Evolutionary conservation across 2,888 invertebrate genomes (phyloP).

Genomic region (Cerceris ruficornis): DNA sequence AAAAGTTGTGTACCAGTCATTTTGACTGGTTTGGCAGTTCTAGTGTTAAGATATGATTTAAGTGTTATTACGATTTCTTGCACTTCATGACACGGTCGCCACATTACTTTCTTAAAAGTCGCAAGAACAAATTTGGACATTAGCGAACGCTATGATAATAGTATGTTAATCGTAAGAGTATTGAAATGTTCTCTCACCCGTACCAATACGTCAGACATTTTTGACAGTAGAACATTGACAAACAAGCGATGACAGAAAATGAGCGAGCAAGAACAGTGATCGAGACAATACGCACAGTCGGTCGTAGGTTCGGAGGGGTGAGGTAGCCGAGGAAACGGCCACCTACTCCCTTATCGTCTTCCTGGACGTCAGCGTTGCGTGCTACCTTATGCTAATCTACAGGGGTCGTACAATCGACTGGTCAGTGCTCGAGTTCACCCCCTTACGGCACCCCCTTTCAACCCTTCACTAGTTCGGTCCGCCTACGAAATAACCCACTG

Average conservation of each 20-base stretch:
- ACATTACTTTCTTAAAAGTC: too few species aligned
- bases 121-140: too few species aligned
- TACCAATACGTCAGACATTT: too few species aligned
- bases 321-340: constrained; percentile 65
- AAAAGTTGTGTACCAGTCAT: too few species aligned
- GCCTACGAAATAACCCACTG: constrained; percentile 35
- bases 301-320: constrained; percentile 59
- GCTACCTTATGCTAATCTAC: constrained; percentile 79
- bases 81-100: too few species aligned
- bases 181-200: too few species aligned
- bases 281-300: constrained; percentile 52
- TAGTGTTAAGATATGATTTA: too few species aligned
- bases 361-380: constrained; percentile 78
- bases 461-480: constrained; percentile 44
- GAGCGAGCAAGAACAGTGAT: constrained; percentile 32
- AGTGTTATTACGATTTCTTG: too few species aligned
- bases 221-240: background rate
- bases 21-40: too few species aligned
- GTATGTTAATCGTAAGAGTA: too few species aligned
- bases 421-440: constrained; percentile 73
- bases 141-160: too few species aligned
- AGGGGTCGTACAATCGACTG: constrained; percentile 74
- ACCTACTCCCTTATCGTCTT: constrained; percentile 77
- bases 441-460: constrained; percentile 53
- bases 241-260: constrained; percentile 34